phyloP scores from a whole-genome alignment of 2,888 invertebrate species.

The Aleiodes leptofemur region DNA sequence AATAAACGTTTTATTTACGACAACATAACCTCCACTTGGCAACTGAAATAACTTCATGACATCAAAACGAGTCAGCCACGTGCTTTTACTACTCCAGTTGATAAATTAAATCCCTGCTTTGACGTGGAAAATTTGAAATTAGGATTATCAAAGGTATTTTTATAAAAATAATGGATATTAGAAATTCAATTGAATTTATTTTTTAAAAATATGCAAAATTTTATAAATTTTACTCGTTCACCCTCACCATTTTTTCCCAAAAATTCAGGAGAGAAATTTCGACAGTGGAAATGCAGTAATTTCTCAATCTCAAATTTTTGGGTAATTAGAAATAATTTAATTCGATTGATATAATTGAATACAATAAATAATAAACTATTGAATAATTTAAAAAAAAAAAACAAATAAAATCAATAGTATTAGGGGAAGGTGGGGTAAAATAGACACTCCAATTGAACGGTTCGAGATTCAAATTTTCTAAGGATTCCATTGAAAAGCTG shows the following conservation, averaged over 20 bases:
- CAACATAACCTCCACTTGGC: not conserved
- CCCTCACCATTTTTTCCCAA: conserved; percentile 23
- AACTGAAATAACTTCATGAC: not conserved
- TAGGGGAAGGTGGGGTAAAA: too few relatives aligned
- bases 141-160: not conserved
- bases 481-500: too few relatives aligned
- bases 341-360: not conserved
- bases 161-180: not conserved
- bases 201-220: not conserved
- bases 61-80: conserved; percentile 10
- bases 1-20: conserved; percentile 26
- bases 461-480: too few relatives aligned
- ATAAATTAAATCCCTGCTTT: too few relatives aligned
- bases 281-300: not conserved
- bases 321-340: not conserved
- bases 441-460: too few relatives aligned
- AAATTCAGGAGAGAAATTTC: conserved; percentile 23
- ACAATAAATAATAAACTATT: conserved; percentile 18
- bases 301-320: conserved; percentile 21
- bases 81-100: not conserved
- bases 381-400: not conserved
- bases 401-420: too few relatives aligned
- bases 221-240: conserved; percentile 4
- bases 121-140: too few relatives aligned
- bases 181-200: conserved; percentile 5